Evolutionary conservation across 2,113 vertebrate genomes (phyloP), one percentile per base, ranked within the genome.

Genomic region (Carassius carassius): DNA sequence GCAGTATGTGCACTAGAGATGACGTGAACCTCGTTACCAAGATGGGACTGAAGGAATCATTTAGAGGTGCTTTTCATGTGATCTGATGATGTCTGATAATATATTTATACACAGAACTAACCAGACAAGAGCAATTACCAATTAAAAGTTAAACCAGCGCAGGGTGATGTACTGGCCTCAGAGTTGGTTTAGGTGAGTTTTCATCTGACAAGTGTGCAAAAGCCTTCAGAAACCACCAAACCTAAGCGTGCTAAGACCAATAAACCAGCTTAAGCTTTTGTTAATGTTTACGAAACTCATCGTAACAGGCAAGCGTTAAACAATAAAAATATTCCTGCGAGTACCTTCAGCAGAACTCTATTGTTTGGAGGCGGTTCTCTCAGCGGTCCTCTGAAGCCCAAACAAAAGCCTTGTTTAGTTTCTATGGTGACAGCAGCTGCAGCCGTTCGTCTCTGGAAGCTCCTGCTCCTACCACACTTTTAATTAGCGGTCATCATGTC

Each of bases 331-430:
- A 47, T 74, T 73, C 37, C 70, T 73, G 35, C 2, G 12, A 69
- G 65, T 37, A 35, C 65, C 65, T 37, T 25, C 23, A 5, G 1
- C 74, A 56, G 29, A 44, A 19, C 44, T 17, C 32, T 32, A 67
- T 51, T 69, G 67, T 70, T 21, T 35, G 8, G 65, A 35, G 65
- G 29, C 29, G 3, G 29, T 17, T 69, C 65, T 67, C 62, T 32
- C 54, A 54, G 58, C 84, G 63, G 65, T 7, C 19, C 19, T 58
- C 19, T 3, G 10, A 60, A 60, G 19, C 86, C 89, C 92, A 93
- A 91, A 89, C 92, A 94, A 91, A 90, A 56, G 82, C 29, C 3
- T 9, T 94, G 94, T 95, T 94, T 94, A 86, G 91, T 94, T 89
- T 85, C 91, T 72, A 44, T 69, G 86, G 93, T 17, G 74, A 94